phyloP scores from a whole-genome alignment of 2,113 vertebrate species.

The Parus major region DNA sequence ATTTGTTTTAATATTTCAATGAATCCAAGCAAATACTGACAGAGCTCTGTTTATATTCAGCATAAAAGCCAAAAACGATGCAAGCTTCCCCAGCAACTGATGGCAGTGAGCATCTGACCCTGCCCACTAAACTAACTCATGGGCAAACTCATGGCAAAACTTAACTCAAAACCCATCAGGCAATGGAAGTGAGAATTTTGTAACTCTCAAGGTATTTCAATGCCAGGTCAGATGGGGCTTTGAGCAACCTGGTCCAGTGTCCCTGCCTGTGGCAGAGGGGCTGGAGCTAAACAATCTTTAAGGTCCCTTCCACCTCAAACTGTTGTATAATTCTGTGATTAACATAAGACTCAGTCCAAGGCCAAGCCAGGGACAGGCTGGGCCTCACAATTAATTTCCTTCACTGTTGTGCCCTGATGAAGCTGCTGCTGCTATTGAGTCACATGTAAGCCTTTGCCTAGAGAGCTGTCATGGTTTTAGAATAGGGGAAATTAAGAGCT shows the following conservation, averaged over 20 bases:
- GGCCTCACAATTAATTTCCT: not conserved
- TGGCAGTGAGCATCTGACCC: not conserved
- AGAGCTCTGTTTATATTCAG: not conserved
- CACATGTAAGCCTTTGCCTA: rapidly evolving
- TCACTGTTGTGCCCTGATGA: rapidly evolving
- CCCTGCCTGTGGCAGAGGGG: not conserved
- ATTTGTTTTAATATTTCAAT: constrained; percentile 56
- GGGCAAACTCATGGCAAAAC: not conserved
- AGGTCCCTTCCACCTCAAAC: not conserved
- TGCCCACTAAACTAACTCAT: not conserved
- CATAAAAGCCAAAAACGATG: not conserved
- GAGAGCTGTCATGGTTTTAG: not conserved
- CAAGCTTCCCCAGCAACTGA: not conserved
- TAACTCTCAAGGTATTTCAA: not conserved
- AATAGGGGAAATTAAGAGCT: not conserved
- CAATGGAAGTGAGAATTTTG: not conserved
- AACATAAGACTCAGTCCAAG: not conserved
- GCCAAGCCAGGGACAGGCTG: not conserved
- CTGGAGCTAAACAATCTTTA: not conserved
- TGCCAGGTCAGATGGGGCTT: not conserved
- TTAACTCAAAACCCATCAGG: not conserved
- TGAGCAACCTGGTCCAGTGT: not conserved
- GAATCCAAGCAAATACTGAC: constrained; percentile 48
- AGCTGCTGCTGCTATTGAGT: not conserved
- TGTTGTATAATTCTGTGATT: not conserved